A percentile compares a stretch with the other conserved stretches of the same genome.
Conservation (phyloP, 2,797 vertebrate species). For the Phataginus tetradactyla region DNA sequence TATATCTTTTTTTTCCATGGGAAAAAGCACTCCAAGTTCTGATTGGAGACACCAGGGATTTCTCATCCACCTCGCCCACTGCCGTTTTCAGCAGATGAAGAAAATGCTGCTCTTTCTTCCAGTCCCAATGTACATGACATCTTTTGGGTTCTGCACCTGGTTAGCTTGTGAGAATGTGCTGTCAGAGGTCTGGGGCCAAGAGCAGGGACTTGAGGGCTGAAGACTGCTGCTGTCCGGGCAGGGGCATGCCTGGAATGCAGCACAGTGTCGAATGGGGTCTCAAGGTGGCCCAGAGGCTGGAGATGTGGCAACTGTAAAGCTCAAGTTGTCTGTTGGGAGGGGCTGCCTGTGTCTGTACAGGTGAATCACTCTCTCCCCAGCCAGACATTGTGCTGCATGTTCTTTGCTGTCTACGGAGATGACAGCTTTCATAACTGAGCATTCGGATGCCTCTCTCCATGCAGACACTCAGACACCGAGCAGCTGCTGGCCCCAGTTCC, state of each 20-base stretch:
- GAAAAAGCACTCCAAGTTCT: neutral
- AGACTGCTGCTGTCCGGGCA: neutral
- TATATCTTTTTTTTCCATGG: neutral
- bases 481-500: fast-evolving
- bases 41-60: neutral
- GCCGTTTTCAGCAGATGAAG: neutral
- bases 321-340: fast-evolving
- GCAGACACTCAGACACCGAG: neutral
- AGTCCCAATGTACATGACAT: fast-evolving
- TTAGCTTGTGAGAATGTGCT: neutral
- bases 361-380: neutral
- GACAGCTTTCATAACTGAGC: neutral
- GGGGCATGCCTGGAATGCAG: fast-evolving
- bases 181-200: neutral
- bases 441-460: fast-evolving
- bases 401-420: neutral
- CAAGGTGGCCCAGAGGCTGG: neutral
- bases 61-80: neutral
- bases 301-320: fast-evolving
- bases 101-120: neutral
- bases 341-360: neutral
- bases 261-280: neutral
- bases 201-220: neutral
- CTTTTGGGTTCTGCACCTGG: neutral
- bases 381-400: fast-evolving